These are phyloP conservation scores for Cryptoblepharus egeriae DNA, from an alignment of 2,797 vertebrate species.

Conservation along the genomic window DNA sequence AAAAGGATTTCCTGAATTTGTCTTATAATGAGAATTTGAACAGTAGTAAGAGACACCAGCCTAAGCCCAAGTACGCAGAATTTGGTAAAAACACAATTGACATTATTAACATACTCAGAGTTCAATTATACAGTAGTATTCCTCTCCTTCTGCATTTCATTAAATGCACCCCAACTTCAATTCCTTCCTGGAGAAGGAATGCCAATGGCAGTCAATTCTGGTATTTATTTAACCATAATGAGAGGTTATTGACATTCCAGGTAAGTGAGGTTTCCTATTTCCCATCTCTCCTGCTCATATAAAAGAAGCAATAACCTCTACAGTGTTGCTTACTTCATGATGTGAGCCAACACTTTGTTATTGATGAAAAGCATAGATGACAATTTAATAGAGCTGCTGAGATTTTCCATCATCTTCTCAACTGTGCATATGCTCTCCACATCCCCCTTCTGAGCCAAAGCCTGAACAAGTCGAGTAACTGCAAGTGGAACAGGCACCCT, in stretches of 20 bases:
- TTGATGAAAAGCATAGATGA: constrained; percentile 85
- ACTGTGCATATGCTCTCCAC: constrained; percentile 78
- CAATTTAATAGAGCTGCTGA: constrained; percentile 65
- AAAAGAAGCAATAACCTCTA: neutral
- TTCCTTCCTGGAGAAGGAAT: constrained; percentile 30
- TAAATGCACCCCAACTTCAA: constrained; percentile 23
- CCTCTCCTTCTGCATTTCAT: constrained; percentile 12
- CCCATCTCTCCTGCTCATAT: neutral
- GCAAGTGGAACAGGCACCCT: constrained; percentile 74
- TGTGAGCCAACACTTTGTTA: constrained; percentile 83
- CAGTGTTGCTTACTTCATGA: constrained; percentile 84
- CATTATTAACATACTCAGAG: constrained; percentile 20
- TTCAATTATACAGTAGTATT: constrained; percentile 25
- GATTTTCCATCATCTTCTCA: constrained; percentile 69
- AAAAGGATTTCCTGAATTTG: no score
- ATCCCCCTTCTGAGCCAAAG: constrained; percentile 79
- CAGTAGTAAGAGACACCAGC: neutral
- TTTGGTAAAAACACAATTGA: neutral
- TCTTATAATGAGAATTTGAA: constrained; percentile 6
- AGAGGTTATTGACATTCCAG: constrained; percentile 13
- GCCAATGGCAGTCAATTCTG: constrained; percentile 13
- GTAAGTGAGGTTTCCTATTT: neutral
- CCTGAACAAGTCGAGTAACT: constrained; percentile 79
- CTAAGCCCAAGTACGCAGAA: neutral
- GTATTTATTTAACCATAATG: neutral